A percentile compares a stretch with the other conserved stretches of the same genome.
phyloP scores from a whole-genome alignment of 2,797 vertebrate genomes.

The Gambusia yucatana region DNA sequence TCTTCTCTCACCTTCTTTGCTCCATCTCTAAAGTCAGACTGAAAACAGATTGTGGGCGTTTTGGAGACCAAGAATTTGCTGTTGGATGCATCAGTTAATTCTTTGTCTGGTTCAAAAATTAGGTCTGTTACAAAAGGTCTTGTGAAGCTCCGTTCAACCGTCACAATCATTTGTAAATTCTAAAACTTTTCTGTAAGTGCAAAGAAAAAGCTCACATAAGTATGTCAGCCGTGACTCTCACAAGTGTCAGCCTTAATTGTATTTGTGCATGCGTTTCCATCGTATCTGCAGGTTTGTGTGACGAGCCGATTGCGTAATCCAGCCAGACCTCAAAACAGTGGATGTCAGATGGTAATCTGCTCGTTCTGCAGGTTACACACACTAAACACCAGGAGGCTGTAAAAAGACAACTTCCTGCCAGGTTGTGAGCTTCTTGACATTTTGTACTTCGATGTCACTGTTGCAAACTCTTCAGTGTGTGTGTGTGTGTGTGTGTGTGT shows the following conservation, averaged over 20 bases:
- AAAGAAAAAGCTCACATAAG: constrained; percentile 10
- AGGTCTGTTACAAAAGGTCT: not conserved
- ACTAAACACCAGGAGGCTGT: constrained; percentile 55
- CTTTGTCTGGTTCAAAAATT: not conserved
- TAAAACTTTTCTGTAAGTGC: not conserved
- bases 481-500: not conserved
- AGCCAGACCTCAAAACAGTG: constrained; percentile 56
- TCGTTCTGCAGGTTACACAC: constrained; percentile 68
- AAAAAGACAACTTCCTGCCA: constrained; percentile 51
- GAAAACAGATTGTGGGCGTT: constrained; percentile 31
- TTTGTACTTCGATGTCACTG: constrained; percentile 1
- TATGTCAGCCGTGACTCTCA: constrained; percentile 16
- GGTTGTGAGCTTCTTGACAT: constrained; percentile 18
- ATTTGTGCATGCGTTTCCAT: constrained; percentile 39
- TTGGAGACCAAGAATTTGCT: not conserved
- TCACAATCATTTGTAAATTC: not conserved
- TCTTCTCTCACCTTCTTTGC: constrained; percentile 7
- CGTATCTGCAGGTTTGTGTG: constrained; percentile 43
- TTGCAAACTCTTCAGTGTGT: constrained; percentile 17
- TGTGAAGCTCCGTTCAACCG: not conserved
- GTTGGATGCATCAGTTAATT: not conserved
- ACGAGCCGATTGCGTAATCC: constrained; percentile 63
- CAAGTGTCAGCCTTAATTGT: constrained; percentile 27
- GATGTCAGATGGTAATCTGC: constrained; percentile 73
- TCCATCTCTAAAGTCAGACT: not conserved